Evolutionary conservation across 2,113 vertebrate species (phyloP), one percentile per base, ranked within the genome.

Genomic region (Oryzias melastigma): DNA sequence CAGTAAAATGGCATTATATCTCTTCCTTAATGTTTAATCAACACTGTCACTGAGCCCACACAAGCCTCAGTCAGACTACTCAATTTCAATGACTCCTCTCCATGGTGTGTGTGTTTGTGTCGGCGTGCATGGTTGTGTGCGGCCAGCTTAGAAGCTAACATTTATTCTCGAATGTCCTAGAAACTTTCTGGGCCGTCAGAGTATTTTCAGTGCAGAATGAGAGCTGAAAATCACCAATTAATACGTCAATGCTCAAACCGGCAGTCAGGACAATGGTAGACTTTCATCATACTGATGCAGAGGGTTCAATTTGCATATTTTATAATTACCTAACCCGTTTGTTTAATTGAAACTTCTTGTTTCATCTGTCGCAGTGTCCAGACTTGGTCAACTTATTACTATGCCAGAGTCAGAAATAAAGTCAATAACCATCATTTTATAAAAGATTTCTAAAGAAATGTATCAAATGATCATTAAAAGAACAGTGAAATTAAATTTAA

Each of bases 21-120:
- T 87, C 86, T 86, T 85, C 78, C 86, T 90, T 87, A 90, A 90
- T 88, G 87, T 89, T 90, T 87, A 88, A 89, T 90, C 88, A 89
- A 85, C 83, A 58, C 80, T 86, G 87, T 87, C 86, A 85, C 80
- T 71, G 85, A 81, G 83, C 85, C 85, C 84, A 82, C 85, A 83
- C 85, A 80, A 75, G 78, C 69, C 84, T 81, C 85, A 87, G 83
- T 85, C 83, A 86, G 74, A 88, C 82, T 82, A 81, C 74, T 90
- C 85, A 66, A 84, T 89, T 90, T 86, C 85, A 88, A 81, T 89
- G 78, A 82, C 74, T 83, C 44, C 18, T 15, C 51, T 55, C 58
- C n/a, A 35, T 61, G 73, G 65, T 66, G 62, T 73, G 60, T 53
- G 64, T 70, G 71, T 70, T 29, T 71, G 61, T 62, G 54, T 61